Base-by-base conservation (phyloP, 1,140 invertebrate species). In the Psix sp. region DNA sequence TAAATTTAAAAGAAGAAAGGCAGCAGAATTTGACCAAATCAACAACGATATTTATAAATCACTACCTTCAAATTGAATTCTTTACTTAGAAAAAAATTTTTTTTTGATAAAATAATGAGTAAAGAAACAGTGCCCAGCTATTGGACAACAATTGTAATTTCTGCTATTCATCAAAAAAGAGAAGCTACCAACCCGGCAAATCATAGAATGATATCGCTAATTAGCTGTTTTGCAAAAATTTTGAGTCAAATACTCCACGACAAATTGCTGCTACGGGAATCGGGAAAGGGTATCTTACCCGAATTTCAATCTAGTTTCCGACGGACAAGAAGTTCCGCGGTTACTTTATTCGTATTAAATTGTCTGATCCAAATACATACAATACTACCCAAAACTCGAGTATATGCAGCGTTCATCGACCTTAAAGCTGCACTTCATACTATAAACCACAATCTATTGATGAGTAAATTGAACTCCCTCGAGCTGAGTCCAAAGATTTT, bases 221-320 rank as follows among this genome's bases (percentile, higher is more conserved):
- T 46, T n/a, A 46, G 17, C 10, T 31, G 3, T 10, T 10, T 46
- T 10, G 24, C 43, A 5, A 46, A 31, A 46, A 31, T 46, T 46
- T 29, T 46, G 3, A 31, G 24, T 14, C 43, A 46, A 46, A 31
- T 31, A 6, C 1, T 31, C 9, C 29, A 46, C 14, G 14, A 24
- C 5, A 14, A 15, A 17, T 14, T 46, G 2, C 10, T 4, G 9
- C 15, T 15, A 5, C 31, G 43, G 43, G 5, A 21, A 0, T 21
- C 29, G 17, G 26, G 0, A 0, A 7, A n/a, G n/a, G 5, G 17
- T 10, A 1, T 29, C 7, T 15, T 46, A 3, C 43, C 5, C 17
- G 43, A 31, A 16, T 31, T 46, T 46, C 43, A 46, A 16, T 15
- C 43, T 2, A 26, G 43, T 17, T 46, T 46, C 31, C 14, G 24